Conservation (phyloP, 2,113 vertebrate species). For the Nettapus auritus region DNA sequence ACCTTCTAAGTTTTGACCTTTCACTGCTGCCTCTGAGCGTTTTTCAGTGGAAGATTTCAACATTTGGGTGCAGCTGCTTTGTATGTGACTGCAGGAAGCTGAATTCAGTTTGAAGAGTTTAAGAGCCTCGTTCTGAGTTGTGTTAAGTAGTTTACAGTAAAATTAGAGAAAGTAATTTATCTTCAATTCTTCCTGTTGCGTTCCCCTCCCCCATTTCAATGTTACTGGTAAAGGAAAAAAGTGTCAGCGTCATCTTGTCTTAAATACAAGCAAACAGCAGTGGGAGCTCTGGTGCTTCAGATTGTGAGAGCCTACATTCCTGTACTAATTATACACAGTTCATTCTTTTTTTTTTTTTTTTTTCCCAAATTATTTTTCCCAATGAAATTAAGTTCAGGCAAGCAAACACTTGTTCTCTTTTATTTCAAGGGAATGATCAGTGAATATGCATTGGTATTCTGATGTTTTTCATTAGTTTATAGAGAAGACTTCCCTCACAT, state of each 20-base stretch:
- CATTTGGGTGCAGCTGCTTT: not conserved
- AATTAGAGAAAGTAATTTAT: constrained; percentile 15
- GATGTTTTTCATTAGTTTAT: not conserved
- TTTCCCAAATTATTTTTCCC: not conserved
- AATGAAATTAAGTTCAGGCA: not conserved
- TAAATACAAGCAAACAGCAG: constrained; percentile 46
- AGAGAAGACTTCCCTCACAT: not conserved
- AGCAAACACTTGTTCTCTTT: not conserved
- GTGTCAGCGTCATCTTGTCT: constrained; percentile 67
- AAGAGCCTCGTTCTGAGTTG: not conserved
- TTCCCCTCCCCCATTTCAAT: constrained; percentile 43
- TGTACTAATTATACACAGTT: constrained; percentile 1
- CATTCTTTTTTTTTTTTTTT: not conserved
- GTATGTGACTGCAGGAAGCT: not conserved
- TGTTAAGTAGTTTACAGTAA: not conserved
- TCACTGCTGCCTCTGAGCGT: not conserved
- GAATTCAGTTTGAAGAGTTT: not conserved
- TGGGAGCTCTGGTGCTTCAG: constrained; percentile 61
- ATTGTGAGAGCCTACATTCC: not conserved
- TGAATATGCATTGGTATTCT: not conserved
- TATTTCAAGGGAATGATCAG: not conserved
- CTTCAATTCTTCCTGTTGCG: constrained; percentile 27
- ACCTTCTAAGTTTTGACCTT: constrained; percentile 12
- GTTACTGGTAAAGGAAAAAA: constrained; percentile 45
- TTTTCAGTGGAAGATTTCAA: not conserved